Evolutionary conservation across 2,888 invertebrate species (phyloP), one percentile per base, ranked within the genome.

Genomic region (Caradrina clavipalpis): DNA sequence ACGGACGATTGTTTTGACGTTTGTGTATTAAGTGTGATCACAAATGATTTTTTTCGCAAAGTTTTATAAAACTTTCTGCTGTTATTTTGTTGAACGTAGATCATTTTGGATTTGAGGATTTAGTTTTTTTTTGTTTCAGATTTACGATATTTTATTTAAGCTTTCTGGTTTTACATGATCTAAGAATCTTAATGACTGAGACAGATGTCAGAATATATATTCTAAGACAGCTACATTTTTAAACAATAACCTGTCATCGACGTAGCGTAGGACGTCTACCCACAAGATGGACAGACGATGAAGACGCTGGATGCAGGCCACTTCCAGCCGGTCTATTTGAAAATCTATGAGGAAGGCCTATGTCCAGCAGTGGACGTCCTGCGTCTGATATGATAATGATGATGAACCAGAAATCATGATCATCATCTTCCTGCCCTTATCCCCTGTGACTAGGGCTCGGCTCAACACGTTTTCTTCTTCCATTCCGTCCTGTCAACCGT

Each of bases 1-100:
- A 60, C 49, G 3, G 39, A 55, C 35, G 50, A 69, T 73, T 78
- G 70, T 78, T 78, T 64, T 84, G 79, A 82, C 84, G 73, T 83
- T 75, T 17, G 19, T 71, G 49, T 62, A 83, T 69, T 72, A 69
- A 57, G 67, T 69, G 68, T 72, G 65, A 78, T 81, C 69, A 61
- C 26, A 47, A n/a, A 56, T 61, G 49, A 57, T 63, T 69, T 57
- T 65, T 49, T 15, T 57, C 22, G 49, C 49, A 11, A 13, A 51
- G 22, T 71, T 59, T 62, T 26, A 11, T 55, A n/a, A 53, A 65
- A 75, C 15, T 21, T 21, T 47, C 8, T 4, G 39, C 13, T 47
- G 13, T 51, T 47, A 11, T 57, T 69, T 54, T 58, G 5, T 76
- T 31, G 13, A 15, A 19, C 53, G 10, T 39, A 42, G 1, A 58